Percentiles rank a stretch among this genome's conserved stretches.
Evolutionary conservation across 1,140 invertebrate genomes (phyloP).

Genomic region (Arctopsyche grandis): DNA sequence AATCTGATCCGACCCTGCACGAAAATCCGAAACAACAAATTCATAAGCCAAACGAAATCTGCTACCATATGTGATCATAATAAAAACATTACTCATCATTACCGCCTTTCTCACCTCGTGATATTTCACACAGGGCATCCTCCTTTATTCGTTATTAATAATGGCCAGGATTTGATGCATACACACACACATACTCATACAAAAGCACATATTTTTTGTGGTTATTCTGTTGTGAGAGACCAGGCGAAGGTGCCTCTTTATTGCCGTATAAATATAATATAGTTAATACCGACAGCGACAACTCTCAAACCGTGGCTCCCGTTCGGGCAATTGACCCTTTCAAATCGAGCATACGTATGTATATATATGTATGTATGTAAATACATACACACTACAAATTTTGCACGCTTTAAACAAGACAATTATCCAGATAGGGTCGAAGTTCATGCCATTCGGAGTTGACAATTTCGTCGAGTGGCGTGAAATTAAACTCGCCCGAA

Average conservation of each 20-base stretch:
- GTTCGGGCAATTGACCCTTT: neutral
- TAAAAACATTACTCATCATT: conserved; percentile 55
- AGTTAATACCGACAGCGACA: conserved; percentile 32
- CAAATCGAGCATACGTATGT: neutral
- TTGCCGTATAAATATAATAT: conserved; percentile 54
- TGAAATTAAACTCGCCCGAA: neutral
- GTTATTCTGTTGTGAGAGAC: conserved; percentile 38
- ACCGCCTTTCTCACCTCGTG: conserved; percentile 54
- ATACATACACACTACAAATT: too few species aligned
- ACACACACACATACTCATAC: neutral
- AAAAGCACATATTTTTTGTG: conserved; percentile 34
- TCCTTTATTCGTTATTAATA: conserved; percentile 54
- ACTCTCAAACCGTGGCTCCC: conserved; percentile 8
- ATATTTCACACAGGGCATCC: conserved; percentile 52
- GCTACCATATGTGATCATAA: conserved; percentile 54
- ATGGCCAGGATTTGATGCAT: conserved; percentile 47
- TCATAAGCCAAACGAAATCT: conserved; percentile 54
- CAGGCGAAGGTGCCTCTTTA: conserved; percentile 46
- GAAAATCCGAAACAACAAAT: conserved; percentile 46
- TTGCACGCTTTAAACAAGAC: too few species aligned
- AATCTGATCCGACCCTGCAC: conserved; percentile 16
- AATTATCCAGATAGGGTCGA: too few species aligned
- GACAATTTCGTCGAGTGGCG: neutral
- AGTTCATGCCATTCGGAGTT: neutral
- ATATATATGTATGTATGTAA: neutral